Evolutionary conservation across 2,113 vertebrate species (phyloP), one percentile per base, ranked within the genome.

Genomic region (Lepisosteus oculatus): DNA sequence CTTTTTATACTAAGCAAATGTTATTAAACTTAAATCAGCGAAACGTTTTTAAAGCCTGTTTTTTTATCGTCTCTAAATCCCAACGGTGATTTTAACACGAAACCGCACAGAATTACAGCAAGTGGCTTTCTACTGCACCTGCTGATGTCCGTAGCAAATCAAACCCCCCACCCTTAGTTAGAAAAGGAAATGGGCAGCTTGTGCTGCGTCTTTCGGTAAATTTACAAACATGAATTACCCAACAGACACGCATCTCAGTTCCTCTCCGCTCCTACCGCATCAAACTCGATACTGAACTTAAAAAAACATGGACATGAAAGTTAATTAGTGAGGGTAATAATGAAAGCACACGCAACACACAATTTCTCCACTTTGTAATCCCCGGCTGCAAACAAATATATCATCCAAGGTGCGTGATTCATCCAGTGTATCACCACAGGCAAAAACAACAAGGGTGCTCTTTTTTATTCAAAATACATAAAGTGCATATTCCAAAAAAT

Each of bases 241-340:
- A 59, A n/a, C 3, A 4, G 13, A n/a, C 3, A 2, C 4, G n/a
- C 56, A 13, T 59, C 56, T 12, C 8, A 4, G 7, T 6, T n/a
- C 56, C 56, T n/a, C 56, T 4, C 5, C 47, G 8, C 47, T 51
- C 56, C 56, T n/a, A 6, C 56, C 56, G 56, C 47, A 51, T 9
- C 29, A 15, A 66, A 47, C 43, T 66, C 65, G 43, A 65, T n/a
- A 15, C 65, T 12, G 54, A 67, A 67, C 66, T 67, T 67, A 8
- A 55, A 55, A 29, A 65, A 6, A 65, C 14, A 65, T 8, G 3
- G 8, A 17, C 44, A 29, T 9, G 8, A 67, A 61, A 55, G 12
- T 11, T 15, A 17, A 67, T 55, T 55, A 55, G 17, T 7, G n/a
- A 9, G 9, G 47, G 66, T 54, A 6, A 3, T 47, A 67, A 67